Base-by-base conservation (phyloP, 2,113 vertebrate species). In the Aphelocoma coerulescens region DNA sequence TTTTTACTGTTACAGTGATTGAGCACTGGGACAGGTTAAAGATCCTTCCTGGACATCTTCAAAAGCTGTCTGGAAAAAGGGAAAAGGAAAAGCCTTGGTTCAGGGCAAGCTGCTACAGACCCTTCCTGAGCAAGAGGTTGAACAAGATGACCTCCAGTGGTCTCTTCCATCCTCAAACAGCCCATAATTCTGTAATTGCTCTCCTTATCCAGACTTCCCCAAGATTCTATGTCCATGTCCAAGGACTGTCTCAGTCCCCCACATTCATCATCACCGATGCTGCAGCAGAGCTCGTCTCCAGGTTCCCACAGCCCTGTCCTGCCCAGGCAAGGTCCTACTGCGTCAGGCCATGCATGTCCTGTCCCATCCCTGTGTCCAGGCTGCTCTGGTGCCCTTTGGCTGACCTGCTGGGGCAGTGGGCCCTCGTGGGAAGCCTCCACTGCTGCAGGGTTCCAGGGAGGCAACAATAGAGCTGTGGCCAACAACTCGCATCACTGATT, bases 281-380 rank as follows among this genome's bases (percentile, higher is more conserved):
- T 22, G 27, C 20, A 55, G 11, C 10, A 54, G 16, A n/a, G 8
- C 4, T 3, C 0, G 1, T 32, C 17, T 86, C n/a, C 54, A 62
- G 35, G 7, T 89, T 19, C 32, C 33, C 24, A 33, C 7, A 39
- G 3, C 11, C 28, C 33, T 26, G 6, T 8, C 28, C 30, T 71
- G 5, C 18, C 28, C 20, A 19, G 21, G 8, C 7, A 19, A 3
- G 16, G 19, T 19, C 14, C 16, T 6, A 1, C 2, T 2, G 9
- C 43, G 19, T 9, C 6, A 23, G 18, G 10, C 2, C 22, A 28
- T 43, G 5, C 4, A 9, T 0, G 2, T 27, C 2, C 1, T 0
- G 0, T 10, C 9, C 21, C 21, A 43, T 32, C 7, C 19, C 33
- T 3, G 0, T 33, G 12, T 13, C 30, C 27, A 35, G 20, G 5